Evolutionary conservation across 2,113 vertebrate species (phyloP).

Genomic region (Mola mola): DNA sequence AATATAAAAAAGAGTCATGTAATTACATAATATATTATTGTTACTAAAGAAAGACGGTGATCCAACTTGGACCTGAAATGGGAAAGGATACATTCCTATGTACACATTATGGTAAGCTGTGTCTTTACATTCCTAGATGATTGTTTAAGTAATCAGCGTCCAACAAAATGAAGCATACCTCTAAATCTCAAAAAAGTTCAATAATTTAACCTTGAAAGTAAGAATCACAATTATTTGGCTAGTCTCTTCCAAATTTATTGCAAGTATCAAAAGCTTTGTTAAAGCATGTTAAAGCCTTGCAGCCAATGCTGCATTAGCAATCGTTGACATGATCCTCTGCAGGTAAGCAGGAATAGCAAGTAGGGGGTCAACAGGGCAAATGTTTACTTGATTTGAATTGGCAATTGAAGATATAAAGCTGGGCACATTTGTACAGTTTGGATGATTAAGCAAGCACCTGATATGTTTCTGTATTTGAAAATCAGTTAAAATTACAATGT

Average conservation of each 20-base stretch:
- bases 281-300: conserved; percentile 19
- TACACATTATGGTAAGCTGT: conserved; percentile 44
- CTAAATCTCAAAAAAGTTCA: conserved; percentile 28
- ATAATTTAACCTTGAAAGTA: conserved; percentile 7
- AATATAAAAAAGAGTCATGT: conserved; percentile 43
- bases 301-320: conserved; percentile 14
- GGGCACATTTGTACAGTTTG: conserved; percentile 20
- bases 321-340: conserved; percentile 25
- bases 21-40: conserved; percentile 8
- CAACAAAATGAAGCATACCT: too few species aligned
- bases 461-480: conserved; percentile 17
- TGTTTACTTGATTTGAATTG: conserved; percentile 44
- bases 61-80: conserved; percentile 25
- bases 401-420: conserved; percentile 46
- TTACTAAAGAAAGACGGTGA: conserved; percentile 39
- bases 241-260: conserved; percentile 32
- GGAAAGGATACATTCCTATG: conserved; percentile 54
- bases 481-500: too few species aligned
- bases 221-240: conserved; percentile 23
- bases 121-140: conserved; percentile 3
- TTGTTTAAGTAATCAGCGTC: too few species aligned
- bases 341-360: conserved; percentile 43
- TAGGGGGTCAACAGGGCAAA: conserved; percentile 26
- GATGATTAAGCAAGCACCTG: conserved; percentile 44
- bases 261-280: conserved; percentile 47